Base-by-base conservation (phyloP, 2,888 invertebrate genomes). In the Podabrus alpinus region DNA sequence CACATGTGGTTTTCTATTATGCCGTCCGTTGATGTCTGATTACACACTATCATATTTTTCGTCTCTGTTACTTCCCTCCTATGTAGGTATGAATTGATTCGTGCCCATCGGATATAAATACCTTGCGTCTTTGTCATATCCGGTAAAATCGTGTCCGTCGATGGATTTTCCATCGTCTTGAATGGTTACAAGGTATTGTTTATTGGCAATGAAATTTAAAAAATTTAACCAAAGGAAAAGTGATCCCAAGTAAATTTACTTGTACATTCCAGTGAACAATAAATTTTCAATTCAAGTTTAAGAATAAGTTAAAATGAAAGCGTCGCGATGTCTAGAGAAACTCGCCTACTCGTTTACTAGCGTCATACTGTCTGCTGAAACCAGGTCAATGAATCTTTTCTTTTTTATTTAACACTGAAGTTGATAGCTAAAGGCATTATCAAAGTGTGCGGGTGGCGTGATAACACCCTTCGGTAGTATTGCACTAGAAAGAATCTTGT, bases 11-110 rank as follows among this genome's bases (percentile, higher is more conserved):
- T 79, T 81, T 81, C 80, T 83, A 84, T 83, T 83, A 83, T 85
- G 82, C 85, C 85, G 84, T 84, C 84, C 84, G 84, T 83, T 83
- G 86, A 85, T 86, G 86, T 85, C 86, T 86, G 86, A 86, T 87
- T 86, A 86, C 86, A 86, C 85, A 86, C 86, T 86, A 86, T 87
- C 86, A 87, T 87, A 86, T 86, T 86, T 86, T 86, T 86, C 82
- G 82, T 87, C 86, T 84, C 83, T 80, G 79, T 86, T 80, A 77
- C 78, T 72, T 73, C 78, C 80, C 72, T 74, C 78, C 80, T 79
- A 77, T 79, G 72, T 72, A 69, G 75, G 72, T 72, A 73, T 76
- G 76, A 78, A 77, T 78, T 76, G 84, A 59, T 84, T 80, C 82
- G 79, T 79, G 81, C 86, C 84, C 85, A 86, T 86, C 86, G 87